Evolutionary conservation across 2,888 invertebrate genomes (phyloP).

Genomic region (Oxystoma pomonae): DNA sequence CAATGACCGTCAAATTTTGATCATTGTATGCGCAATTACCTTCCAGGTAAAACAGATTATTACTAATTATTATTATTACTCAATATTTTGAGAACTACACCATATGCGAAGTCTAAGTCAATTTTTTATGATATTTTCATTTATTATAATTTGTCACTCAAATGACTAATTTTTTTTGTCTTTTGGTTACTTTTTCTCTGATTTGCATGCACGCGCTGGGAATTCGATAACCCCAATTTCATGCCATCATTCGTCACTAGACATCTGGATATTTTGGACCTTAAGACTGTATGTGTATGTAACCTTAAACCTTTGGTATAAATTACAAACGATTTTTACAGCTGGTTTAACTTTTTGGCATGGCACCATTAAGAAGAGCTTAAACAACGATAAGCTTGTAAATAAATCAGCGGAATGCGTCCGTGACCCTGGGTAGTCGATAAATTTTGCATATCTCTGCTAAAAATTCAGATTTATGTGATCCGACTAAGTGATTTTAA

Average conservation of each 20-base stretch:
- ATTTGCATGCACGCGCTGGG: not conserved
- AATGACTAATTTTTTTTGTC: not conserved
- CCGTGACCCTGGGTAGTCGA: not conserved
- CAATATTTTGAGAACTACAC: too few species aligned
- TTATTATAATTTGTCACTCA: not conserved
- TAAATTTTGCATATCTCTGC: not conserved
- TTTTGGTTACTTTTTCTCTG: not conserved
- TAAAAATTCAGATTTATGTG: not conserved
- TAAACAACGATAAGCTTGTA: not conserved
- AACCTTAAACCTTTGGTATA: not conserved
- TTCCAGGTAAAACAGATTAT: too few species aligned
- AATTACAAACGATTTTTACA: not conserved
- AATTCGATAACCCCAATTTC: not conserved
- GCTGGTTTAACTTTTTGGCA: not conserved
- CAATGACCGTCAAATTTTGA: too few species aligned
- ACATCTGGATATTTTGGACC: not conserved
- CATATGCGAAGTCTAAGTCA: too few species aligned
- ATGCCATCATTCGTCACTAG: not conserved
- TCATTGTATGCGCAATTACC: too few species aligned
- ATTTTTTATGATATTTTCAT: too few species aligned
- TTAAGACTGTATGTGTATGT: too few species aligned
- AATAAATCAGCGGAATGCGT: not conserved
- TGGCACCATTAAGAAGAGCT: not conserved
- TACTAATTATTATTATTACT: too few species aligned
- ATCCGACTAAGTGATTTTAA: not conserved